A percentile compares a stretch with the other conserved stretches of the same genome.
These are phyloP conservation scores for Bagarius yarrelli DNA, from an alignment of 2,113 vertebrate species.

Conservation along the genomic window DNA sequence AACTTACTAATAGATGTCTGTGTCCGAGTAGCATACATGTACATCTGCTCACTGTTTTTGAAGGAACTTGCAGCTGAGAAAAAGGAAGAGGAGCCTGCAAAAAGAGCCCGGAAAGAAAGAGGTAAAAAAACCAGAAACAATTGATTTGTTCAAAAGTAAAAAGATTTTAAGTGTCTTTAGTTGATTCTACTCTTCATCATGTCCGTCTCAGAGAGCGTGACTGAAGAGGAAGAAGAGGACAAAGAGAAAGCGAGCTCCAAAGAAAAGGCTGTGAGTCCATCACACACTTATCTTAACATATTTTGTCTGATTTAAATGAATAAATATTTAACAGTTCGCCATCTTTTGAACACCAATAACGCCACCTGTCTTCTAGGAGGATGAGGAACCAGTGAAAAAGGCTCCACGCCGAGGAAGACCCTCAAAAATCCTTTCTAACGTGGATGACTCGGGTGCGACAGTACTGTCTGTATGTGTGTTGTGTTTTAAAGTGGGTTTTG, in stretches of 20 bases:
- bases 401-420: conserved; percentile 64
- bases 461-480: background rate
- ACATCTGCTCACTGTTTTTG: background rate
- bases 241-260: conserved; percentile 1
- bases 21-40: too few relatives aligned
- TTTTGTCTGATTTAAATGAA: background rate
- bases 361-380: conserved; percentile 39
- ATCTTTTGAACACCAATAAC: background rate
- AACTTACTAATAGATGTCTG: too few relatives aligned
- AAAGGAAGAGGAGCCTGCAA: conserved; percentile 15
- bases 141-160: background rate
- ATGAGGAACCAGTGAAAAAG: conserved; percentile 58
- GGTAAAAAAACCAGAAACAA: conserved; percentile 6
- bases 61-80: conserved; percentile 41
- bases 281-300: too few relatives aligned
- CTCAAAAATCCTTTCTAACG: conserved; percentile 49
- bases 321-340: too few relatives aligned
- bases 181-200: background rate
- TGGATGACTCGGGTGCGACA: conserved; percentile 77
- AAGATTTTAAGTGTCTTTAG: background rate
- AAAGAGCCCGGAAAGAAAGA: background rate
- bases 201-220: conserved; percentile 38
- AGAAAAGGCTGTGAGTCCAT: conserved; percentile 19
- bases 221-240: conserved; percentile 43
- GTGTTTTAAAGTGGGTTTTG: background rate